Conservation (phyloP, 2,113 vertebrate species). For the Tetrao urogallus region DNA sequence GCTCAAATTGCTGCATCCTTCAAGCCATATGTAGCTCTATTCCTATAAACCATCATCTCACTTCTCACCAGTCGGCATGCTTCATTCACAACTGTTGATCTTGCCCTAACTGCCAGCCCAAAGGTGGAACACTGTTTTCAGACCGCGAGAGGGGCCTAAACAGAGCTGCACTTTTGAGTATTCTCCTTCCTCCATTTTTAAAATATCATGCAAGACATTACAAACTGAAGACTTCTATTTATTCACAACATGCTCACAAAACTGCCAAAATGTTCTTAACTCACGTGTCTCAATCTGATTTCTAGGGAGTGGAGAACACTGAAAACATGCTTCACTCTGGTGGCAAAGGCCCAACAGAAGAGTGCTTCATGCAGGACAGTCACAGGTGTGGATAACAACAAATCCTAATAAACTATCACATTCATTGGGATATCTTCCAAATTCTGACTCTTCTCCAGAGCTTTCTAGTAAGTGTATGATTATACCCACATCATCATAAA, state of each 20-base stretch:
- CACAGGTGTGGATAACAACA: not conserved
- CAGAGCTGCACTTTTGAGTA: not conserved
- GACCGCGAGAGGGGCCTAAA: not conserved
- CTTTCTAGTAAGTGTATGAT: not conserved
- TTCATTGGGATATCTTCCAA: not conserved
- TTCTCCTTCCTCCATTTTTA: not conserved
- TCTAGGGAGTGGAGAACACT: not conserved
- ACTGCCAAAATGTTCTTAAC: not conserved
- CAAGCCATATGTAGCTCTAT: conserved; percentile 27
- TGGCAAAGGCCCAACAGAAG: not conserved
- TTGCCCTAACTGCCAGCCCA: not conserved
- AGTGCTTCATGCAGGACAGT: not conserved
- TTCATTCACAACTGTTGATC: conserved; percentile 27
- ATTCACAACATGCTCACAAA: not conserved
- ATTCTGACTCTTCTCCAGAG: not conserved
- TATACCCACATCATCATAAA: not conserved
- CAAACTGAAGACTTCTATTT: not conserved
- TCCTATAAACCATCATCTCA: conserved; percentile 20
- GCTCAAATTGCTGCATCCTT: not conserved
- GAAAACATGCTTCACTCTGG: not conserved
- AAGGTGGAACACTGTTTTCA: conserved; percentile 19
- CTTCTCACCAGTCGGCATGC: not conserved
- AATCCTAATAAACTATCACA: not conserved
- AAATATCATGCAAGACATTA: not conserved
- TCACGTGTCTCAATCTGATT: not conserved